Evolutionary conservation across 2,888 invertebrate genomes (phyloP).

Genomic region (Pristionchus exspectatus): DNA sequence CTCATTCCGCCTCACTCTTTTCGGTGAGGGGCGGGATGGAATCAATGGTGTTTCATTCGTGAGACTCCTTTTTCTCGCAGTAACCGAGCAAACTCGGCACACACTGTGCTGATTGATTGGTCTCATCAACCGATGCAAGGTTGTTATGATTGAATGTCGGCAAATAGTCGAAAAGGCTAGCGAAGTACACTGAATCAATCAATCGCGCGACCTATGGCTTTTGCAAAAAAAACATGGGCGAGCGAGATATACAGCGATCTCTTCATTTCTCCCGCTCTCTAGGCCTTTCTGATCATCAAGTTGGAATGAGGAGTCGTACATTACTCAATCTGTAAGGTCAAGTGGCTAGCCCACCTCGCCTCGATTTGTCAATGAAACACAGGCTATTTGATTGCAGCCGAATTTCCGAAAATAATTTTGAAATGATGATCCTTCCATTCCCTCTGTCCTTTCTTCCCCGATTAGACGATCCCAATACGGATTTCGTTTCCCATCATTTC

Average conservation of each 20-base stretch:
- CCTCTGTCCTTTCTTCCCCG: neutral
- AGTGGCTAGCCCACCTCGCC: neutral
- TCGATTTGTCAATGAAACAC: neutral
- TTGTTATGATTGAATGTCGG: neutral
- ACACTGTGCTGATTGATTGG: neutral
- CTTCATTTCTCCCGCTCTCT: too few relatives aligned
- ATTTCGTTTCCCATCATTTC: constrained; percentile 3
- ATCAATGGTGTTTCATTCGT: too few relatives aligned
- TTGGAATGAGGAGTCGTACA: too few relatives aligned
- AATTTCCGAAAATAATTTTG: neutral
- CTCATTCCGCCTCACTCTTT: neutral
- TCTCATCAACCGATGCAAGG: neutral
- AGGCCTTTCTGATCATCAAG: too few relatives aligned
- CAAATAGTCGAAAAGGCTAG: neutral
- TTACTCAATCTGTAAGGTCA: neutral
- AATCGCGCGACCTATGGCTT: neutral
- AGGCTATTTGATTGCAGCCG: neutral
- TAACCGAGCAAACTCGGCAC: too few relatives aligned
- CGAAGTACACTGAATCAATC: neutral
- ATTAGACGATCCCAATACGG: neutral
- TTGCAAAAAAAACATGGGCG: neutral
- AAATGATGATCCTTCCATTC: neutral
- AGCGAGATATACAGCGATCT: neutral
- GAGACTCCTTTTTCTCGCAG: too few relatives aligned
- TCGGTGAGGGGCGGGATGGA: too few relatives aligned